These are phyloP conservation scores for Trogon surrucura DNA, from an alignment of 2,113 vertebrate species.

Conservation along the genomic window DNA sequence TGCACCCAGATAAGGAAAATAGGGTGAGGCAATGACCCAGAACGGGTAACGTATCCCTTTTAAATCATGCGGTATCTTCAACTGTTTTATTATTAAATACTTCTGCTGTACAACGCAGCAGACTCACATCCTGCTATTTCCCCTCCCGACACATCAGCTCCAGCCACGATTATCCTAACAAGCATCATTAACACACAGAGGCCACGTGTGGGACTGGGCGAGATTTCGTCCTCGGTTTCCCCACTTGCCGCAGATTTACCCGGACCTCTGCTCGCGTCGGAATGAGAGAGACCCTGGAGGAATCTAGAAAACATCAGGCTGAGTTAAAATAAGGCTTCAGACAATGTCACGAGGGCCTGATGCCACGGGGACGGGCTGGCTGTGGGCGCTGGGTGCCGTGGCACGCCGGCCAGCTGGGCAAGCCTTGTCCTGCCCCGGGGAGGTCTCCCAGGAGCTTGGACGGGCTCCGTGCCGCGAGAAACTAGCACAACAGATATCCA, in stretches of 20 bases:
- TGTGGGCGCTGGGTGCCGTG: background rate
- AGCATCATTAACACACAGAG: background rate
- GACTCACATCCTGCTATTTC: background rate
- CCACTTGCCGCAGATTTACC: background rate
- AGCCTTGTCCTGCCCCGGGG: background rate
- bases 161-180: background rate
- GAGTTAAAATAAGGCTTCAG: background rate
- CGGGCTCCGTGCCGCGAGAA: background rate
- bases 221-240: background rate
- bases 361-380: fast-evolving
- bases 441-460: background rate
- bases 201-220: background rate
- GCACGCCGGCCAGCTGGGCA: background rate
- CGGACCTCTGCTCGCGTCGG: background rate
- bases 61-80: background rate
- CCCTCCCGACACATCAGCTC: background rate
- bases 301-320: background rate
- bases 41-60: background rate
- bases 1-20: background rate
- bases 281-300: background rate
- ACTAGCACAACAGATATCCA: background rate
- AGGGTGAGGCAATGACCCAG: background rate
- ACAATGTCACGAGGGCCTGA: fast-evolving
- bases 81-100: slow-evolving; percentile 31
- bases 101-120: background rate